Evolutionary conservation across 1,140 invertebrate species (phyloP).

Genomic region (Drosophila sproati): DNA sequence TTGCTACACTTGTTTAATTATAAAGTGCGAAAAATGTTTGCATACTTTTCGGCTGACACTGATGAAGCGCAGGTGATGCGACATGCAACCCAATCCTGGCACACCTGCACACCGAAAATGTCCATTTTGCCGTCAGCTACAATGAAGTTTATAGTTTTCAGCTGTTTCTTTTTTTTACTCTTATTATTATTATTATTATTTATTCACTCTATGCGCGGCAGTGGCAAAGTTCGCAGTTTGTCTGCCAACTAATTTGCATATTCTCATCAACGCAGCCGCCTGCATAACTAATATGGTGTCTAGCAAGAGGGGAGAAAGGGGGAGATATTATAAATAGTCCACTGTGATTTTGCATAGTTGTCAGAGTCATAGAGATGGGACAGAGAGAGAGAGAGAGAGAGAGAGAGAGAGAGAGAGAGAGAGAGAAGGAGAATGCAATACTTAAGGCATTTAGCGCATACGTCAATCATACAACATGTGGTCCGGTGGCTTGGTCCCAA

Average conservation of each 20-base stretch:
- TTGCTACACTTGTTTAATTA: constrained; percentile 75
- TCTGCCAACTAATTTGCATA: constrained; percentile 77
- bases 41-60: constrained; percentile 80
- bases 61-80: constrained; percentile 76
- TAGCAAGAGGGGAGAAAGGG: not conserved
- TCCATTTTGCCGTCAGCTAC: constrained; percentile 17
- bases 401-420: not conserved
- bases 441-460: constrained; percentile 66
- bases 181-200: constrained; percentile 26
- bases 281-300: constrained; percentile 72
- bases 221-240: constrained; percentile 69
- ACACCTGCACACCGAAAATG: not conserved
- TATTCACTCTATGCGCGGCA: constrained; percentile 61
- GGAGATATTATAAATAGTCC: constrained; percentile 70
- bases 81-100: not conserved
- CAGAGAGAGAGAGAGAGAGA: not conserved
- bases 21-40: constrained; percentile 82
- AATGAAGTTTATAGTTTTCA: constrained; percentile 31
- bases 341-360: constrained; percentile 68
- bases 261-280: constrained; percentile 77
- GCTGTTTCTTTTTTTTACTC: not conserved
- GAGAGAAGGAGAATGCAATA: not conserved
- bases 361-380: not conserved
- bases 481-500: constrained; percentile 41
- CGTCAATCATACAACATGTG: constrained; percentile 81